phyloP scores from a whole-genome alignment of 2,113 vertebrate species.

The Passer domesticus region DNA sequence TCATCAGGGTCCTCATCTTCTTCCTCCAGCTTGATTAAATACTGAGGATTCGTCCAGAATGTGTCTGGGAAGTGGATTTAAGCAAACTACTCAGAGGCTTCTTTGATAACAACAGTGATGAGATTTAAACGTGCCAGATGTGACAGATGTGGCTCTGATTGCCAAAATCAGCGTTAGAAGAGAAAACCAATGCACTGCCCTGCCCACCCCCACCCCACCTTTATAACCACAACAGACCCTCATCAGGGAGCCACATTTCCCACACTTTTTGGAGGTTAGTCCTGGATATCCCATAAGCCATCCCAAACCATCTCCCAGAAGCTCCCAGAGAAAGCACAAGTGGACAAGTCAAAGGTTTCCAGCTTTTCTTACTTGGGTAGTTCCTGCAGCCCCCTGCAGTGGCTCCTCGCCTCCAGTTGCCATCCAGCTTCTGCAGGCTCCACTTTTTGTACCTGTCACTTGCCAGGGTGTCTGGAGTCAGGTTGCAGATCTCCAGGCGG shows the following conservation, averaged over 20 bases:
- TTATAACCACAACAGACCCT: neutral
- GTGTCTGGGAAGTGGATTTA: constrained; percentile 78
- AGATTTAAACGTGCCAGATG: neutral
- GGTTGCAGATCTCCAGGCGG: constrained; percentile 92
- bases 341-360: neutral
- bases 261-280: neutral
- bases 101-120: neutral
- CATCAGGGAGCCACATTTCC: neutral
- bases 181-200: neutral
- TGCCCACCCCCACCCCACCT: neutral
- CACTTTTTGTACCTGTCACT: constrained; percentile 86
- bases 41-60: constrained; percentile 95
- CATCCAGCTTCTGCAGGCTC: constrained; percentile 87
- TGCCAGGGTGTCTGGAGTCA: constrained; percentile 88
- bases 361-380: constrained; percentile 75
- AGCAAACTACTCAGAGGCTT: neutral
- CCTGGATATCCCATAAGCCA: neutral
- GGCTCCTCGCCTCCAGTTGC: constrained; percentile 89
- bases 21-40: constrained; percentile 86
- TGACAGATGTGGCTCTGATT: neutral
- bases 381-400: constrained; percentile 94
- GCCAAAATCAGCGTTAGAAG: neutral
- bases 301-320: neutral
- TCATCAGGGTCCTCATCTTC: constrained; percentile 89
- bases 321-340: neutral